Evolutionary conservation across 2,797 vertebrate species (phyloP).

Genomic region (Eremophila alpestris): DNA sequence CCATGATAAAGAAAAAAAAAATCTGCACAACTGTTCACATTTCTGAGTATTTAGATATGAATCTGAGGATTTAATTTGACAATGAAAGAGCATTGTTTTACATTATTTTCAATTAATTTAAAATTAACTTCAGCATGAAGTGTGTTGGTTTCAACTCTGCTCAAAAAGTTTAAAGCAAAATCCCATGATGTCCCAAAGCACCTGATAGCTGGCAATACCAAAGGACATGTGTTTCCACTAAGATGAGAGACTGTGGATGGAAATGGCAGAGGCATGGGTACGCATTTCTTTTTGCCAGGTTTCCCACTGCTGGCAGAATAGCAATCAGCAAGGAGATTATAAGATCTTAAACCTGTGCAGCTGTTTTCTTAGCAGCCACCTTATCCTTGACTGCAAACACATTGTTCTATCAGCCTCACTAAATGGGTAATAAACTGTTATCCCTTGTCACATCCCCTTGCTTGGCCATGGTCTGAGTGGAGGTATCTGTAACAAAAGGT

Average conservation of each 20-base stretch:
- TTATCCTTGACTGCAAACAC: background rate
- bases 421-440: background rate
- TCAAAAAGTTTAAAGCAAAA: background rate
- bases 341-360: background rate
- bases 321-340: background rate
- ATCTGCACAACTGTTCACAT: background rate
- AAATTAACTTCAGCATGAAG: background rate
- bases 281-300: background rate
- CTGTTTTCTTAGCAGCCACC: background rate
- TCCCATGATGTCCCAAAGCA: background rate
- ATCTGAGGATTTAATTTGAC: background rate
- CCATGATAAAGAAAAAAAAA: background rate
- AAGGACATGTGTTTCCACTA: accelerated
- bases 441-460: background rate
- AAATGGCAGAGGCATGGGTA: background rate
- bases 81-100: background rate
- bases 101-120: background rate
- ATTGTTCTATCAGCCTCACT: background rate
- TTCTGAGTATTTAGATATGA: background rate
- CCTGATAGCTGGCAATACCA: background rate
- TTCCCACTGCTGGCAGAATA: background rate
- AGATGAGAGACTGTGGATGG: background rate
- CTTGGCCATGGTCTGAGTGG: background rate
- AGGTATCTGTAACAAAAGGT: background rate
- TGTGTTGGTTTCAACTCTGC: background rate